These are phyloP conservation scores for Crossaster papposus DNA, from an alignment of 53 echinoderm and acorn worm species.

Conservation along the genomic window DNA sequence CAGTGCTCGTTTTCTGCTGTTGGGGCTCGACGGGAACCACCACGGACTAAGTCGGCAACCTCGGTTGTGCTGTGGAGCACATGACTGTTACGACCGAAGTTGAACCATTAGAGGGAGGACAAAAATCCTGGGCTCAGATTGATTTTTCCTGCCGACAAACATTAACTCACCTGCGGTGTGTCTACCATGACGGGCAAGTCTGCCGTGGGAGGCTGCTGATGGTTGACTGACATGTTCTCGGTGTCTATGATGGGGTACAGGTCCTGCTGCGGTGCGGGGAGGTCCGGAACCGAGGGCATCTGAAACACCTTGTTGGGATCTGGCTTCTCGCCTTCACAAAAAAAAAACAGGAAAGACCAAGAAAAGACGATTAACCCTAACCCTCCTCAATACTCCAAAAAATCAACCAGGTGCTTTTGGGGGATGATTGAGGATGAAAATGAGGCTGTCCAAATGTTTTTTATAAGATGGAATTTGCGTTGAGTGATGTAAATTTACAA, in stretches of 20 bases:
- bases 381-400: not conserved
- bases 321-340: conserved; percentile 83
- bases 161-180: conserved; percentile 68
- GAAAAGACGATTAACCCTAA: not conserved
- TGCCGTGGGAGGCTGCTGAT: conserved; percentile 22
- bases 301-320: conserved; percentile 94
- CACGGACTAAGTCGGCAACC: too few relatives aligned
- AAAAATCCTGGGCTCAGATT: too few relatives aligned
- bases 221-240: conserved; percentile 78
- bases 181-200: conserved; percentile 61
- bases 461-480: too few relatives aligned
- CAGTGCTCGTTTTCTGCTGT: too few relatives aligned
- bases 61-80: too few relatives aligned
- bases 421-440: too few relatives aligned
- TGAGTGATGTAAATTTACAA: too few relatives aligned
- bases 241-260: conserved; percentile 91
- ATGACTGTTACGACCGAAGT: too few relatives aligned
- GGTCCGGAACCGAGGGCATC: conserved; percentile 67
- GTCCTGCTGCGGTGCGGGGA: conserved; percentile 71
- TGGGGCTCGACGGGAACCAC: too few relatives aligned
- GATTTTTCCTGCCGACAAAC: not conserved
- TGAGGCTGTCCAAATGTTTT: too few relatives aligned
- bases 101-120: too few relatives aligned
- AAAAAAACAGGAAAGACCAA: not conserved
- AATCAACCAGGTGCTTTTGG: too few relatives aligned